Conservation (phyloP, 2,888 invertebrate species). For the Sesia bembeciformis region DNA sequence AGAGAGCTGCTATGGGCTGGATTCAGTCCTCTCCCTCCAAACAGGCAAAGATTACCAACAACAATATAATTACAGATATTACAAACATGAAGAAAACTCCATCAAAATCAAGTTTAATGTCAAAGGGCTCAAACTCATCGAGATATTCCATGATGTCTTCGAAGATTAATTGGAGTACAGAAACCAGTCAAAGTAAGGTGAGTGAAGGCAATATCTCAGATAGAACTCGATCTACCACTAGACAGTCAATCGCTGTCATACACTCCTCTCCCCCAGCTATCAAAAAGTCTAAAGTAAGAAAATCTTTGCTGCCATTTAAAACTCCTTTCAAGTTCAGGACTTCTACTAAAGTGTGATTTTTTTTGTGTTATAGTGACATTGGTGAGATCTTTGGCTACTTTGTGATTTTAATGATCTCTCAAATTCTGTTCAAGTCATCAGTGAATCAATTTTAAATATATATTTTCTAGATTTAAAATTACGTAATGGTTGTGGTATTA, state of each 20-base stretch:
- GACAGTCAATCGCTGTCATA: slow-evolving; percentile 33
- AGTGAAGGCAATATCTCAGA: slow-evolving; percentile 35
- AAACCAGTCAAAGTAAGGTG: slow-evolving; percentile 29
- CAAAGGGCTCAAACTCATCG: slow-evolving; percentile 43
- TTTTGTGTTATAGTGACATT: no score
- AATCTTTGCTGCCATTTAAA: slow-evolving; percentile 60
- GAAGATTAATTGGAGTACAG: slow-evolving; percentile 43
- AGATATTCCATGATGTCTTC: slow-evolving; percentile 38
- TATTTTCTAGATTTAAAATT: no score
- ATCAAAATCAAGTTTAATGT: slow-evolving; percentile 52
- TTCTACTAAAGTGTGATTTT: slow-evolving; percentile 38
- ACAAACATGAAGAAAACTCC: slow-evolving; percentile 45
- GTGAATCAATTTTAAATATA: no score
- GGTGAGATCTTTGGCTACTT: no score
- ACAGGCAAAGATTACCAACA: slow-evolving; percentile 49
- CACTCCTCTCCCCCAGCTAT: slow-evolving; percentile 28
- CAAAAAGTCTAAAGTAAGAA: slow-evolving; percentile 41
- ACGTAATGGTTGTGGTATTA: no score
- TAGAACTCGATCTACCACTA: slow-evolving; percentile 20
- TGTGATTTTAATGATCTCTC: no score
- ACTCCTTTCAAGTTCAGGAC: slow-evolving; percentile 66
- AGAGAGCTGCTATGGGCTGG: slow-evolving; percentile 42
- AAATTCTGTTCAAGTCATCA: no score
- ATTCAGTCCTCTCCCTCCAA: slow-evolving; percentile 57
- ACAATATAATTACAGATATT: not conserved